Conservation (phyloP, 2,113 vertebrate species). For the Macroglossus sobrinus region DNA sequence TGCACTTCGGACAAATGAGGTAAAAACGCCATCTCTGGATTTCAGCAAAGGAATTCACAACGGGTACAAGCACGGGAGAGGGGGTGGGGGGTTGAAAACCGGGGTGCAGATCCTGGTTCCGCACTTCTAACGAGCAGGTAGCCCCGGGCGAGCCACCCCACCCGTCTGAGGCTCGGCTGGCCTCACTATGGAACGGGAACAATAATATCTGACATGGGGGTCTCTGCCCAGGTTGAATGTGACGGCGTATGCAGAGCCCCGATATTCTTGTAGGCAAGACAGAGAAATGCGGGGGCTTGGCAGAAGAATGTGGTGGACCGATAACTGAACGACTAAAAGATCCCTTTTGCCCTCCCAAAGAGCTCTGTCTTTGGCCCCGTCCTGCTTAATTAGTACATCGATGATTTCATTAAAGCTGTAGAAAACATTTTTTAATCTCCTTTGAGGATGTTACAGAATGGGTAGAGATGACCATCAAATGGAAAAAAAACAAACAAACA, state of each 20-base stretch:
- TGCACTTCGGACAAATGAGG: not conserved
- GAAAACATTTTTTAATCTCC: not conserved
- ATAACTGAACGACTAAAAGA: not conserved
- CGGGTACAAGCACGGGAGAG: not conserved
- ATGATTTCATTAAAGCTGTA: not conserved
- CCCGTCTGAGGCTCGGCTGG: not conserved
- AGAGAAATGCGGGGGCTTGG: not conserved
- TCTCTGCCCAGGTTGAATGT: not conserved
- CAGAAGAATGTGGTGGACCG: not conserved
- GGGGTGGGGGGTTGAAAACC: not conserved
- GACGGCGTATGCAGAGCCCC: not conserved
- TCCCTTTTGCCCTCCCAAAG: not conserved
- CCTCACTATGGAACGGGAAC: not conserved
- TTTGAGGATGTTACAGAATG: slow-evolving; percentile 17
- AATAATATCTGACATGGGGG: not conserved
- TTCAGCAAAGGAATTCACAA: not conserved
- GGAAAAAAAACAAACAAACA: not conserved
- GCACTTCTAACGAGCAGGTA: not conserved
- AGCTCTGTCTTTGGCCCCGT: not conserved
- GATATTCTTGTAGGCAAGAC: not conserved
- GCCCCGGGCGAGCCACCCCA: not conserved
- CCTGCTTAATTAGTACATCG: not conserved
- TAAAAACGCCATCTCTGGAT: not conserved
- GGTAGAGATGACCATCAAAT: not conserved
- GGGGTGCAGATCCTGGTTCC: not conserved